Conservation (phyloP, 2,113 vertebrate genomes). For the Phalacrocorax aristotelis region DNA sequence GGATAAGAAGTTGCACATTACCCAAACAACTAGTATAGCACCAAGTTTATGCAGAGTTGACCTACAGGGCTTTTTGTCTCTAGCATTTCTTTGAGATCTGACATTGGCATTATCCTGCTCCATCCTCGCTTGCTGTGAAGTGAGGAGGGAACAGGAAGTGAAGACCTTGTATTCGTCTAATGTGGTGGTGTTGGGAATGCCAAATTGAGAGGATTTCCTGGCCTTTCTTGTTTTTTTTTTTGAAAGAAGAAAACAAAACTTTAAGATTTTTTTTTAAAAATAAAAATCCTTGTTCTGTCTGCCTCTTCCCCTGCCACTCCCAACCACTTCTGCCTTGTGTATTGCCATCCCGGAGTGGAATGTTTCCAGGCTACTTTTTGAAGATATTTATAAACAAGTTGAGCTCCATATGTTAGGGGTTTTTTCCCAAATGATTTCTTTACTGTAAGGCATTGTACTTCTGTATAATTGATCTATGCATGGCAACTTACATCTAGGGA, state of each 20-base stretch:
- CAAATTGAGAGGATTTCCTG: slow-evolving; percentile 43
- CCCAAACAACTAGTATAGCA: background rate
- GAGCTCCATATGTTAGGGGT: background rate
- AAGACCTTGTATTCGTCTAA: background rate
- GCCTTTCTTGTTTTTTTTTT: slow-evolving; percentile 31
- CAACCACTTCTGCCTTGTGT: background rate
- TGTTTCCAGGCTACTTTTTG: slow-evolving; percentile 39
- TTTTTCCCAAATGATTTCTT: background rate
- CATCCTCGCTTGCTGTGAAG: background rate
- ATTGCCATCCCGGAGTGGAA: background rate
- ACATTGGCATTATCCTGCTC: background rate
- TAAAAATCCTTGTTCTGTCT: background rate
- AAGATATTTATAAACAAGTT: slow-evolving; percentile 50
- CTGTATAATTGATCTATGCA: background rate
- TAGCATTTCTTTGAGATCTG: background rate
- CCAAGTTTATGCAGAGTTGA: background rate
- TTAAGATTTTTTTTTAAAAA: background rate
- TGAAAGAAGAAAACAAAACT: background rate
- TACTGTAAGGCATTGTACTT: slow-evolving; percentile 21
- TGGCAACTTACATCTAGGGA: background rate
- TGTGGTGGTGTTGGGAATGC: background rate
- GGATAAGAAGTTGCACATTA: background rate
- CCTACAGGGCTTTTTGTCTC: background rate
- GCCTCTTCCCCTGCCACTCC: slow-evolving; percentile 28
- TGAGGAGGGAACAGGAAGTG: background rate